Base-by-base conservation (phyloP, 1,140 invertebrate genomes). In the Dysdera silvatica region DNA sequence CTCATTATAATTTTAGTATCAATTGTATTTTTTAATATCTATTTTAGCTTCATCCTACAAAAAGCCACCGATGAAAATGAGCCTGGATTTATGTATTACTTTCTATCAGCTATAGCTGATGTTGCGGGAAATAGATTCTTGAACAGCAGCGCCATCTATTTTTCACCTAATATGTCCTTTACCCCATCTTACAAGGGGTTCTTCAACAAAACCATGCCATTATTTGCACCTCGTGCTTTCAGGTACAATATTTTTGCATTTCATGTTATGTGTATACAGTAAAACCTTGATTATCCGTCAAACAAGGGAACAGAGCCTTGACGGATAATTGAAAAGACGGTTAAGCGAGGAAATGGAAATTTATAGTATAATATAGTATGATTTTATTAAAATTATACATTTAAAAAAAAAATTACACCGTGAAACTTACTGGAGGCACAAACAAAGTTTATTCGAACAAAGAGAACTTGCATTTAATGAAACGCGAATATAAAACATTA, bases 81-180 rank as follows among this genome's bases (percentile, higher is more conserved):
- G 79, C 94, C 95, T 1, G 94, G 95, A 56, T 91, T 98, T 84
- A 94, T 97, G 90, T 98, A 98, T 74, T 95, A 96, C 72, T 95
- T 96, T 72, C 78, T 98, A 20, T 95, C 93, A 1, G 87, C 91
- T 0, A 88, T 95, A 0, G 92, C 95, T 1, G 95, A 98, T 77
- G 91, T 98, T 0, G 89, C 93, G 0, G 83, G 92, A 0, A 96
- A 95, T 79, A 85, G 86, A 0, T 85, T 87, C 66, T 87, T 98
- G 57, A 98, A 98, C 78, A 88, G 90, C 49, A 93, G 89, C 73
- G 87, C 91, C 0, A 84, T 98, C 60, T 96, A 96, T 75, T 98
- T 96, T 73, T 85, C 93, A 20, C 91, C 92, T 2, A 94, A 98
- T 73, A 87, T 85, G 77, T 92, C 90, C 0, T 98, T 95, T 72